Evolutionary conservation across 2,888 invertebrate species (phyloP), one percentile per base, ranked within the genome.

Genomic region (Trissolcus brochymenae): DNA sequence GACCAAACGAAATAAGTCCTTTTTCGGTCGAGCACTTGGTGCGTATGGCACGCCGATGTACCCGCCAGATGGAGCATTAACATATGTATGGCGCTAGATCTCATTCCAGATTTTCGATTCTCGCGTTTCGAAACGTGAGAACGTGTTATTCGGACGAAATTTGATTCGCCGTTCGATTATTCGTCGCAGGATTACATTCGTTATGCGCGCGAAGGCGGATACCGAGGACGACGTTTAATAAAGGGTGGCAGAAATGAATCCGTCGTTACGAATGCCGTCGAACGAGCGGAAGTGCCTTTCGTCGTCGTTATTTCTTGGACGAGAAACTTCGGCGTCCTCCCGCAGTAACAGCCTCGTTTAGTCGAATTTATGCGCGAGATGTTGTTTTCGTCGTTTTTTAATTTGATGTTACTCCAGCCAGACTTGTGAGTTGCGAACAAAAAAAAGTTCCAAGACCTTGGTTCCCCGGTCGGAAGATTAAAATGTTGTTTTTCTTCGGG

Each of bases 1-100:
- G 54, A n/a, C 56, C 64, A 62, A 25, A 29, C 70, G 60, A 74
- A 78, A 65, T 73, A 78, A 80, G 68, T 82, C 79, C 74, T 77
- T 81, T 74, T 78, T 73, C 29, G 64, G 35, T 51, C 35, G 50
- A 16, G 61, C 49, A 49, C 60, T 65, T 43, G 25, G 60, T 29
- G 68, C 73, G 73, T 65, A 65, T 51, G 70, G 65, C 53, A 54
- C 74, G 53, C 50, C 49, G 62, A 43, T 43, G 60, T 55, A 68
- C 9, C 35, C 67, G 81, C 81, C 86, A 85, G 84, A 86, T 85
- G 85, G 82, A 76, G 64, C 65, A 85, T 85, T 85, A 85, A 83
- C 85, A 85, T 85, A 84, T 80, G 82, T 80, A 84, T 82, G 57
- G 74, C 74, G 74, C 78, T 67, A 81, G 80, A 81, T 81, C 79